Evolutionary conservation across 2,888 invertebrate species (phyloP).

Genomic region (Trachelus stipa): DNA sequence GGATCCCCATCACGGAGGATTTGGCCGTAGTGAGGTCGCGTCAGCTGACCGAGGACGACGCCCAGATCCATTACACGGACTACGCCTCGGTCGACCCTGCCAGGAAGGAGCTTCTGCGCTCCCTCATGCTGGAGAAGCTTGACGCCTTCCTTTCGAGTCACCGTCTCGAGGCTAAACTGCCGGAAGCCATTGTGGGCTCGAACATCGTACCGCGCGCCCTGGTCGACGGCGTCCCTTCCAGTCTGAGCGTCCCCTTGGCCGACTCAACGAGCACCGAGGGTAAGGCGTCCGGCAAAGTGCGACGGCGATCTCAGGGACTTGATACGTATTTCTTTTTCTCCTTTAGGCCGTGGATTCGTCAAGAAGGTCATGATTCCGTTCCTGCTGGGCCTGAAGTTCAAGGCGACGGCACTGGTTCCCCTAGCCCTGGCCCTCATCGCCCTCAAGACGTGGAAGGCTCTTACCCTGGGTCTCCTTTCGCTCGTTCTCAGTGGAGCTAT

Average conservation of each 20-base stretch:
- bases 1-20: conserved; percentile 82
- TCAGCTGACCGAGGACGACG: conserved; percentile 58
- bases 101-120: conserved; percentile 60
- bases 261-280: conserved; percentile 68
- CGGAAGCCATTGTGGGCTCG: conserved; percentile 70
- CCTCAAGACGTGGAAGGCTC: conserved; percentile 89
- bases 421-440: conserved; percentile 85
- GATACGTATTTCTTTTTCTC: conserved; percentile 16
- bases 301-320: conserved; percentile 52
- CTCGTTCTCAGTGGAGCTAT: conserved; percentile 86
- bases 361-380: conserved; percentile 89
- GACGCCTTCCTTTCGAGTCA: conserved; percentile 82
- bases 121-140: conserved; percentile 76
- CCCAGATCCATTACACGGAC: conserved; percentile 65
- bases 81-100: conserved; percentile 52
- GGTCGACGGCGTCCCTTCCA: conserved; percentile 74
- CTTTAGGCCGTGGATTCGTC: conserved; percentile 82
- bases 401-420: conserved; percentile 85
- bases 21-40: conserved; percentile 75
- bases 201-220: conserved; percentile 74
- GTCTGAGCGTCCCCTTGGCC: conserved; percentile 77
- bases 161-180: conserved; percentile 80
- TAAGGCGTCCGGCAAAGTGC: conserved; percentile 26
- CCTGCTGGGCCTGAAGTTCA: conserved; percentile 87
- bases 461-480: conserved; percentile 86